Base-by-base conservation (phyloP, 2,888 invertebrate genomes). In the Hirtodrosophila trivittata region DNA sequence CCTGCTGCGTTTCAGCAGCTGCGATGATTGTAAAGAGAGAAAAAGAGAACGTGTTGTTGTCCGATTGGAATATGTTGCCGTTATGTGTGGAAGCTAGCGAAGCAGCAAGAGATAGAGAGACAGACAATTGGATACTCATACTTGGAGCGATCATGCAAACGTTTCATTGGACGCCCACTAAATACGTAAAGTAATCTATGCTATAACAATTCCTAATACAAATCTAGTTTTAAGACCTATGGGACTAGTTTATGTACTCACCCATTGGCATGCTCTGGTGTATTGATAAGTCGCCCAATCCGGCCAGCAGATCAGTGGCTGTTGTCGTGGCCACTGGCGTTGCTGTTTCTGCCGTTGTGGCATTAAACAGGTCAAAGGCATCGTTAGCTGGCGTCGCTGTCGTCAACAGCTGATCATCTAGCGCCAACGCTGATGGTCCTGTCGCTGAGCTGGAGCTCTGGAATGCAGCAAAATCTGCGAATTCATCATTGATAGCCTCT, bases 391-490 rank as follows among this genome's bases (percentile, higher is more conserved):
- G 87, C 8, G 77, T 83, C 18, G 87, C 76, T 3, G 86, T 83
- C 14, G 71, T 62, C 52, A 80, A 32, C 26, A 87, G 57, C 52
- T 87, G 84, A 0, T 68, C 81, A 25, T 87, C 88, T 18, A 88
- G 41, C 2, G 38, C 64, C 0, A 62, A 39, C 3, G 71, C 42
- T 8, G 75, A 42, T 0, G 65, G 60, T 37, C 57, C 52, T 10
- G 55, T 45, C 21, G 60, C 50, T 21, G 71, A 71, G 26, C 21
- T 51, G 21, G 77, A 77, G 39, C 86, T 88, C 78, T 89, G 89
- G 90, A 96, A 96, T 6, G 95, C 95, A 38, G 94, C 93, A 89
- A 97, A 96, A 91, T 96, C 97, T 0, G 96, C 97, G 90, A 97
- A 97, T 69, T 95, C 95, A 75, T 94, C 95, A 62, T 89, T 91